A percentile compares a stretch with the other conserved stretches of the same genome.
phyloP scores from a whole-genome alignment of 2,888 invertebrate genomes.

The Drosophila koepferae region DNA sequence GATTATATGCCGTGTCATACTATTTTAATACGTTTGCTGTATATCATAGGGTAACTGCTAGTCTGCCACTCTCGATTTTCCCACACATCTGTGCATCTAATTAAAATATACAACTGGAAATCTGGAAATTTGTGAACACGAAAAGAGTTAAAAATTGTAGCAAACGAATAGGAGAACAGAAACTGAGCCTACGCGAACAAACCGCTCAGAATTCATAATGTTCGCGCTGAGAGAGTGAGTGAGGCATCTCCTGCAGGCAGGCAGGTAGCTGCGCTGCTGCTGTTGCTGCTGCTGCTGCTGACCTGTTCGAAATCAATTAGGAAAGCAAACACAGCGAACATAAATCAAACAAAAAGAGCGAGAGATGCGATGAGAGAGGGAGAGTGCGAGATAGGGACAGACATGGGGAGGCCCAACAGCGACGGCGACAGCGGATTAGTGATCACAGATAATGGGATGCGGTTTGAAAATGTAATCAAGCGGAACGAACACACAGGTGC shows the following conservation, averaged over 20 bases:
- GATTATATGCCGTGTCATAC: too few relatives aligned
- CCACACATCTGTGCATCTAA: background rate
- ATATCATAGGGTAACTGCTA: background rate
- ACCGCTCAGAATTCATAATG: background rate
- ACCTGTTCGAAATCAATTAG: conserved; percentile 77
- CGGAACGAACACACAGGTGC: conserved; percentile 50
- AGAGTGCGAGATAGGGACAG: background rate
- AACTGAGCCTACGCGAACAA: background rate
- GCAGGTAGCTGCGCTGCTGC: conserved; percentile 18
- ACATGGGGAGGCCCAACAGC: background rate
- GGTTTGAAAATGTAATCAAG: conserved; percentile 64
- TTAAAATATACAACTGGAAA: conserved; percentile 19
- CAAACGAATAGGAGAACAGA: conserved; percentile 57
- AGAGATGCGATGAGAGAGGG: background rate
- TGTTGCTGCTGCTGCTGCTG: conserved; percentile 62
- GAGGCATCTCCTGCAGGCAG: background rate
- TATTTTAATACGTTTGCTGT: too few relatives aligned
- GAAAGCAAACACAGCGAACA: conserved; percentile 51
- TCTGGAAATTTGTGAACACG: conserved; percentile 19
- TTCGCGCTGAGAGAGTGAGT: background rate
- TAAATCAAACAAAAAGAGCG: conserved; percentile 32
- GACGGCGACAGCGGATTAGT: conserved; percentile 3
- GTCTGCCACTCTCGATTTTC: background rate
- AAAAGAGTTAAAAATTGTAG: conserved; percentile 55
- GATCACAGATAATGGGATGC: conserved; percentile 34